These are phyloP conservation scores for Caenorhabditis sp. DNA, from an alignment of 2,888 invertebrate genomes.

Conservation along the genomic window DNA sequence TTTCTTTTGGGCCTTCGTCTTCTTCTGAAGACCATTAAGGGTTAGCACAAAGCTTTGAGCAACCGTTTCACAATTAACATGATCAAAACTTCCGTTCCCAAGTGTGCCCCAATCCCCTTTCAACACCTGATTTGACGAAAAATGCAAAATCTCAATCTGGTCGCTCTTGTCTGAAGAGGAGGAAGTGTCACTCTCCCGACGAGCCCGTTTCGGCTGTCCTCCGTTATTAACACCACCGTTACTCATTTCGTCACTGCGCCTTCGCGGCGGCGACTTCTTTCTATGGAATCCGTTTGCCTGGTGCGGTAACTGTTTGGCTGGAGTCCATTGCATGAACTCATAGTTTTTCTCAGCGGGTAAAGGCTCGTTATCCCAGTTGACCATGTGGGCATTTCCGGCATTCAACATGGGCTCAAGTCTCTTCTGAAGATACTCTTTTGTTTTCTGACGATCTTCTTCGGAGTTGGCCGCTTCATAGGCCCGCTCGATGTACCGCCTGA, in stretches of 20 bases:
- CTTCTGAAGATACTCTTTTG: conserved; percentile 93
- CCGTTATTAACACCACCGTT: conserved; percentile 16
- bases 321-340: conserved; percentile 67
- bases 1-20: conserved; percentile 49
- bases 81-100: conserved; percentile 45
- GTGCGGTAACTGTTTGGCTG: conserved; percentile 62
- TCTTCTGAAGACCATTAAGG: conserved; percentile 42
- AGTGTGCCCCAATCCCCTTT: conserved; percentile 27
- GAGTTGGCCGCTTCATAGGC: conserved; percentile 92
- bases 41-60: background rate
- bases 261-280: conserved; percentile 45
- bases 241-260: conserved; percentile 55
- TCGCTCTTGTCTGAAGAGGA: conserved; percentile 43
- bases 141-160: conserved; percentile 49
- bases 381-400: conserved; percentile 89
- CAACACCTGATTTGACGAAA: conserved; percentile 46
- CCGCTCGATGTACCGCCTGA: conserved; percentile 88
- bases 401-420: conserved; percentile 92
- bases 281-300: conserved; percentile 52
- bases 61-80: too few species aligned
- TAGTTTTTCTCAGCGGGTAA: conserved; percentile 84
- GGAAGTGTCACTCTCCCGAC: conserved; percentile 24
- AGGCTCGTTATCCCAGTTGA: conserved; percentile 95
- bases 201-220: conserved; percentile 29
- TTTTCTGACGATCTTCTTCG: conserved; percentile 91